phyloP scores from a whole-genome alignment of 2,113 vertebrate genomes.

The Oryzias melastigma region DNA sequence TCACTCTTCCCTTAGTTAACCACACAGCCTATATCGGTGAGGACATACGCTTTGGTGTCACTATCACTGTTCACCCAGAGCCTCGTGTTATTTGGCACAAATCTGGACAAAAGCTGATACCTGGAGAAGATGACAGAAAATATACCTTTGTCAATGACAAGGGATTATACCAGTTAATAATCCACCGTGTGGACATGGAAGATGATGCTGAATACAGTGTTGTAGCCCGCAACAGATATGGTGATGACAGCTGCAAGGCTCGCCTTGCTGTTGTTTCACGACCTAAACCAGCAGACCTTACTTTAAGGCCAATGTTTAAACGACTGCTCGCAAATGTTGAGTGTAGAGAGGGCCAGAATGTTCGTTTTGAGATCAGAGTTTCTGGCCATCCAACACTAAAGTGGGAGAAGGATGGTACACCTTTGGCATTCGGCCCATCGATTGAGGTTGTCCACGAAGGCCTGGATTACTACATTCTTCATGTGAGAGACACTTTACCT shows the following conservation, averaged over 20 bases:
- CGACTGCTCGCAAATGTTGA: slow-evolving; percentile 94
- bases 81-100: slow-evolving; percentile 95
- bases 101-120: slow-evolving; percentile 94
- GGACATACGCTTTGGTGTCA: slow-evolving; percentile 90
- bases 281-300: slow-evolving; percentile 88
- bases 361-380: slow-evolving; percentile 95
- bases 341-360: slow-evolving; percentile 90
- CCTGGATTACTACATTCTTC: slow-evolving; percentile 94
- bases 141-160: slow-evolving; percentile 93
- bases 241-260: slow-evolving; percentile 97
- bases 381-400: slow-evolving; percentile 88
- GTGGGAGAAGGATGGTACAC: slow-evolving; percentile 96
- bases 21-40: slow-evolving; percentile 90
- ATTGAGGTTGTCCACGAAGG: slow-evolving; percentile 95
- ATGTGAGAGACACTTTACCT: slow-evolving; percentile 89
- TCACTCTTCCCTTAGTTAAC: slow-evolving; percentile 93
- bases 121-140: slow-evolving; percentile 89
- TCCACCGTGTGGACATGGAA: slow-evolving; percentile 82
- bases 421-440: slow-evolving; percentile 88
- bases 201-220: slow-evolving; percentile 95
- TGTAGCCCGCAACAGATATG: slow-evolving; percentile 90
- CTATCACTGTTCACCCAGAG: slow-evolving; percentile 97
- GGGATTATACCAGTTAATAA: slow-evolving; percentile 92
- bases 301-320: slow-evolving; percentile 97
- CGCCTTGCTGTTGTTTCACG: slow-evolving; percentile 88